Conservation (phyloP, 2,797 vertebrate genomes). For the Sciurus vulgaris region DNA sequence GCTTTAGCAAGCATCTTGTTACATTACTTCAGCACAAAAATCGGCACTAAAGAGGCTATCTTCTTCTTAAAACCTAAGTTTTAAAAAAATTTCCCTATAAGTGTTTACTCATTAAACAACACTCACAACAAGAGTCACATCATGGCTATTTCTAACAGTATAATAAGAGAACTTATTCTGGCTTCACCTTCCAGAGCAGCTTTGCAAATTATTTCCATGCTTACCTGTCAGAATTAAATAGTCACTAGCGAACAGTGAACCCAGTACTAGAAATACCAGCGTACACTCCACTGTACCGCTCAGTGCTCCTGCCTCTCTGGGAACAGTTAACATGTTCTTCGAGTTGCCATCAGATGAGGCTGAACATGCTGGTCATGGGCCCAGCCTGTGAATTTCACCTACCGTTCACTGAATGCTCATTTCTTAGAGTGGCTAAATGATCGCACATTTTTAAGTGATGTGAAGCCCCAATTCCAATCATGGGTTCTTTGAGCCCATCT, state of each 20-base stretch:
- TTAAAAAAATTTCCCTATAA: constrained; percentile 19
- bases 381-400: not conserved
- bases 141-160: constrained; percentile 31
- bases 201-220: constrained; percentile 47
- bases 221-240: constrained; percentile 53
- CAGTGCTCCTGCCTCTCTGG: not conserved
- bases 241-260: not conserved
- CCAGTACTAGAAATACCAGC: not conserved
- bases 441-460: not conserved
- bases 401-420: not conserved
- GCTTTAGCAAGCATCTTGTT: constrained; percentile 62
- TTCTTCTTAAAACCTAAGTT: constrained; percentile 70
- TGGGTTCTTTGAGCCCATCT: not conserved
- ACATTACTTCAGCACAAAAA: constrained; percentile 55
- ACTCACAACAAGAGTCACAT: not conserved
- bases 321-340: not conserved
- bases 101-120: constrained; percentile 54
- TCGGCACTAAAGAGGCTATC: constrained; percentile 55
- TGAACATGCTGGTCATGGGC: not conserved
- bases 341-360: not conserved
- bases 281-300: not conserved
- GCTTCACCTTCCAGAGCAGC: constrained; percentile 46
- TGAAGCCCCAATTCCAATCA: not conserved
- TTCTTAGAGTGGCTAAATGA: not conserved
- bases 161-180: not conserved